Base-by-base conservation (phyloP, 2,797 vertebrate species). In the Mustela erminea region DNA sequence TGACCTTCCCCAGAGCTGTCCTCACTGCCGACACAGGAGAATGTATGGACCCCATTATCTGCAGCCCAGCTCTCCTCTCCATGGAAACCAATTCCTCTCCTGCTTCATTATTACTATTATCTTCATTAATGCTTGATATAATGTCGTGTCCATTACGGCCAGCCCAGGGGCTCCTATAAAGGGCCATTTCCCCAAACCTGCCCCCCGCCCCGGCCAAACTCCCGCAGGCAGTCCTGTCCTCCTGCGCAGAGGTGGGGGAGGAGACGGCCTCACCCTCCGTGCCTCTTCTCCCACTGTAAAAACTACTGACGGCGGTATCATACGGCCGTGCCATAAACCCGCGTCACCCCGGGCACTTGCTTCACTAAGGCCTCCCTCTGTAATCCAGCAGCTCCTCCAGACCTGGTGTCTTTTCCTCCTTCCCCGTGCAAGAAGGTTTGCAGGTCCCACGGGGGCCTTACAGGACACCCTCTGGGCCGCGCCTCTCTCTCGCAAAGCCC, bases 381-480 rank as follows among this genome's bases (percentile, higher is more conserved):
- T 10, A 80, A 56, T 8, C 70, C 9, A 1, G 75, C 46, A 54
- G 20, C 14, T 12, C 32, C 4, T 85, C n/a, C 68, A 49, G 3
- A 32, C 32, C 17, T 12, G 0, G 0, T 0, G 4, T 6, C 35
- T 52, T 29, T 25, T 41, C 70, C 60, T 75, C 75, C 38, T 21
- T 12, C 35, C 60, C 60, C 68, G 20, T 21, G 20, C 41, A 7
- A 70, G 62, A 7, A 70, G 62, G 32, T 27, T 66, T 12, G 35
- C n/a, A 68, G 85, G 46, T 14, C 93, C 29, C 29, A 0, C 0
- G 5, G 77, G 35, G 29, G 32, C 17, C 23, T n/a, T 35, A 27
- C 21, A 43, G 66, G 27, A 4, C 0, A 1, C 3, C 17, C 56
- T 49, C 12, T 14, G 18, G 23, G 7, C 38, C 4, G 5, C 2